Conservation (phyloP, 2,113 vertebrate genomes). For the Cricetomys ansorgei region DNA sequence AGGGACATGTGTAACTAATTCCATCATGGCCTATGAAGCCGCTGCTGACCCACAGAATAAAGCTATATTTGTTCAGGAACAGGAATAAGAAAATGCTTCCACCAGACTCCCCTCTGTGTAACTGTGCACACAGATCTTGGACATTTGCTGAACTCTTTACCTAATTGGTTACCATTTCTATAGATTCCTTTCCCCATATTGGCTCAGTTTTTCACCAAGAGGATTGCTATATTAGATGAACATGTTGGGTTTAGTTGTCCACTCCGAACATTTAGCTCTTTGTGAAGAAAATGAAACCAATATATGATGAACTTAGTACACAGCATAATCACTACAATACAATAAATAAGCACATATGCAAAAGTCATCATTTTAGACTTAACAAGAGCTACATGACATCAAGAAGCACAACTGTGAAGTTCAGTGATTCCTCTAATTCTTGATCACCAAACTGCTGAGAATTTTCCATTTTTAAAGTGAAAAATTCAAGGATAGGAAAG, state of each 20-base stretch:
- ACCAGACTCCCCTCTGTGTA: not conserved
- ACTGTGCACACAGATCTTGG: not conserved
- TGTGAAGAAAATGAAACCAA: slow-evolving; percentile 45
- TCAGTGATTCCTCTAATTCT: not conserved
- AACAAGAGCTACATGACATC: not conserved
- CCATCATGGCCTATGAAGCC: not conserved
- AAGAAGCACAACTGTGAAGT: not conserved
- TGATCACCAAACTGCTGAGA: not conserved
- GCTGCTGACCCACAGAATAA: not conserved
- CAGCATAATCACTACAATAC: not conserved
- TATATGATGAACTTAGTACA: not conserved
- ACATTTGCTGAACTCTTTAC: not conserved
- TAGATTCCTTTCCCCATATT: not conserved
- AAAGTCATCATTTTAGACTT: not conserved
- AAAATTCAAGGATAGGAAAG: not conserved
- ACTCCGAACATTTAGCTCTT: slow-evolving; percentile 6
- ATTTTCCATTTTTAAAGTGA: not conserved
- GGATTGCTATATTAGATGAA: slow-evolving; percentile 19
- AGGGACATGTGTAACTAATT: not conserved
- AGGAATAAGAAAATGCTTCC: not conserved
- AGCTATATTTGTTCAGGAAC: not conserved
- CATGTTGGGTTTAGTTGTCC: not conserved
- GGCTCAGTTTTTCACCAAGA: not conserved
- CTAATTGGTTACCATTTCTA: not conserved
- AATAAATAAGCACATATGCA: slow-evolving; percentile 14